Evolutionary conservation across 2,888 invertebrate species (phyloP), one percentile per base, ranked within the genome.

Genomic region (Amphipoea oculea): DNA sequence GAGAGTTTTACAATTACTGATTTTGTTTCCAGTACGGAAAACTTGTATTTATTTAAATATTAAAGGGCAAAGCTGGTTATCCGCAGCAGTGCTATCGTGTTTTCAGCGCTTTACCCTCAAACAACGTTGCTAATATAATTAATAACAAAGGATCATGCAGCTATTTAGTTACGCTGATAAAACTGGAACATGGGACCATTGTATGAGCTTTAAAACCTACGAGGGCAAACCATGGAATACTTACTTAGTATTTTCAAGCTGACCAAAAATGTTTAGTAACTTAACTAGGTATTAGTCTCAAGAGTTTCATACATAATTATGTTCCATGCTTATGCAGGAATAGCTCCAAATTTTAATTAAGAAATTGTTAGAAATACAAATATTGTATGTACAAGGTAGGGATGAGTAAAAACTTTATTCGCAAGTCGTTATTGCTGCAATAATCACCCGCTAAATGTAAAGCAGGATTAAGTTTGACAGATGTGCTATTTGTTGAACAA

Each of bases 101-200:
- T 76, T 81, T 72, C 82, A 70, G 62, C 36, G 12, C 69, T 72
- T n/a, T 74, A 54, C 51, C 71, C 70, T 65, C 42, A 60, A 85
- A 85, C 51, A 84, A 75, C 7, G 73, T 40, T 20, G 51, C 45
- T 71, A 68, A 76, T 80, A 60, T 71, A 71, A 72, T 81, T 62
- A 70, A 85, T 69, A 69, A 82, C 72, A 82, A 78, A 73, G 82
- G 70, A 73, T 70, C 68, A 73, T 82, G 74, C 85, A 81, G 68
- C 72, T 73, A 74, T 74, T 42, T 54, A 68, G 74, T 17, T 7
- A 40, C 54, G 57, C 48, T 51, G 72, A 70, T 68, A 78, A 72
- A 51, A 57, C 12, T 45, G 29, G 36, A 60, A 72, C 63, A 81
- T 63, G 23, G 66, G 11, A 70, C 42, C 60, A 73, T 65, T 72